phyloP scores from a whole-genome alignment of 2,888 invertebrate species.

The Panzeria rudis region DNA sequence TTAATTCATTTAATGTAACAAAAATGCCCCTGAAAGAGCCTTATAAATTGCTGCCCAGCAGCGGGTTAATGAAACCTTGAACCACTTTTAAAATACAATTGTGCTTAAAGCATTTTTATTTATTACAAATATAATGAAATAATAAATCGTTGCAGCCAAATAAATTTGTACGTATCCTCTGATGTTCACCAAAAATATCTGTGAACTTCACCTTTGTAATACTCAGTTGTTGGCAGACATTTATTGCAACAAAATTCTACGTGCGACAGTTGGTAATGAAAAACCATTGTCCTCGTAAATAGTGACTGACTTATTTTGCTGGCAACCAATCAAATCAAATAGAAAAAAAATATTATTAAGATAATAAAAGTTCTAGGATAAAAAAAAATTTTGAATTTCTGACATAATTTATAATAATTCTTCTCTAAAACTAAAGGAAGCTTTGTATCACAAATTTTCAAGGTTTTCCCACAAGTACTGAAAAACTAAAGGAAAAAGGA shows the following conservation, averaged over 20 bases:
- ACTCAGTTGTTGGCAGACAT: slow-evolving; percentile 28
- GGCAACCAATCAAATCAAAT: slow-evolving; percentile 33
- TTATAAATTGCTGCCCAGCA: background rate
- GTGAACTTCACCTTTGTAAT: slow-evolving; percentile 42
- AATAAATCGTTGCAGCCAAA: background rate
- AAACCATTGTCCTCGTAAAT: slow-evolving; percentile 14
- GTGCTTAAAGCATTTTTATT: background rate
- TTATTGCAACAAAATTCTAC: slow-evolving; percentile 31
- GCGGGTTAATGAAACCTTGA: background rate
- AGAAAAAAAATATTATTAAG: background rate
- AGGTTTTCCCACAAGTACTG: background rate
- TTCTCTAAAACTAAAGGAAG: background rate
- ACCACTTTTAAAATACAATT: background rate
- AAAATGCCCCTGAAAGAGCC: background rate
- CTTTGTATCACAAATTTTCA: background rate
- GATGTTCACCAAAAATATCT: background rate
- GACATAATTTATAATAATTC: slow-evolving; percentile 12
- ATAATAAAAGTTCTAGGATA: slow-evolving; percentile 19
- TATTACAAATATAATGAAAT: background rate
- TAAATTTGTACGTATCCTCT: background rate
- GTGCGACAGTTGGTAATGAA: slow-evolving; percentile 35
- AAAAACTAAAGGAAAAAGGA: background rate
- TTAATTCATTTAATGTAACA: background rate
- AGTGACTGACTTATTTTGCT: slow-evolving; percentile 17
- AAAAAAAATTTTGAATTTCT: slow-evolving; percentile 10